phyloP scores from a whole-genome alignment of 1,140 invertebrate species.

The Magallana gigas region DNA sequence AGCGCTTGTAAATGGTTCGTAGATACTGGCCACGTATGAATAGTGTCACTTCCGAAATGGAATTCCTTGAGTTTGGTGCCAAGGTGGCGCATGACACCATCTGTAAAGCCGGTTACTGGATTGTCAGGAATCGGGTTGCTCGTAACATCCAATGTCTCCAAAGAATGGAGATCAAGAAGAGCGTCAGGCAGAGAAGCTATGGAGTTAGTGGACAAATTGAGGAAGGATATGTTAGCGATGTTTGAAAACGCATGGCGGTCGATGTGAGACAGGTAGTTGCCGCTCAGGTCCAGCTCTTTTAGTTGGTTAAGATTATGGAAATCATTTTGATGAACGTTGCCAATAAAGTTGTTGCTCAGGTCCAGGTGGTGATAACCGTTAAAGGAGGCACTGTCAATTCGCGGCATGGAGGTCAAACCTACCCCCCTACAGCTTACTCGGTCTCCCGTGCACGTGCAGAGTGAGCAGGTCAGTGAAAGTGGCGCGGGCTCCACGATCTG shows the following conservation, averaged over 20 bases:
- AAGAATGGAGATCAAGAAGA: not conserved
- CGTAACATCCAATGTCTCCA: conserved; percentile 7
- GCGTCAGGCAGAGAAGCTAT: not conserved
- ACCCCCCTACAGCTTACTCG: not conserved
- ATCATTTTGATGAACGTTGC: not conserved
- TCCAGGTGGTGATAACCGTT: not conserved
- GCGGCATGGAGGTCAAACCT: conserved; percentile 20
- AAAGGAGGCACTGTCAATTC: not conserved
- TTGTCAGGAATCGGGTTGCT: conserved; percentile 31
- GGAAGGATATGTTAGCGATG: not conserved
- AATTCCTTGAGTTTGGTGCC: conserved; percentile 41
- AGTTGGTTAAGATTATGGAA: not conserved
- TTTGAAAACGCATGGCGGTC: conserved; percentile 1
- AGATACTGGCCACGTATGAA: not conserved
- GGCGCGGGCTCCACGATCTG: not conserved
- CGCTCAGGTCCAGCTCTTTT: not conserved
- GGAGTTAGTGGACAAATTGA: conserved; percentile 25
- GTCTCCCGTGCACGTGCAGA: not conserved
- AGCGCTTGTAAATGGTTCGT: conserved; percentile 37
- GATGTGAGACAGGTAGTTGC: not conserved
- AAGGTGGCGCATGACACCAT: conserved; percentile 34
- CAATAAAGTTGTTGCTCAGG: conserved; percentile 14
- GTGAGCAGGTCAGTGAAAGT: not conserved
- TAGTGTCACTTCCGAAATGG: conserved; percentile 29
- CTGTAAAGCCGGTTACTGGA: not conserved